phyloP scores from a whole-genome alignment of 2,888 invertebrate species.

The Cecidostiba fungosa region DNA sequence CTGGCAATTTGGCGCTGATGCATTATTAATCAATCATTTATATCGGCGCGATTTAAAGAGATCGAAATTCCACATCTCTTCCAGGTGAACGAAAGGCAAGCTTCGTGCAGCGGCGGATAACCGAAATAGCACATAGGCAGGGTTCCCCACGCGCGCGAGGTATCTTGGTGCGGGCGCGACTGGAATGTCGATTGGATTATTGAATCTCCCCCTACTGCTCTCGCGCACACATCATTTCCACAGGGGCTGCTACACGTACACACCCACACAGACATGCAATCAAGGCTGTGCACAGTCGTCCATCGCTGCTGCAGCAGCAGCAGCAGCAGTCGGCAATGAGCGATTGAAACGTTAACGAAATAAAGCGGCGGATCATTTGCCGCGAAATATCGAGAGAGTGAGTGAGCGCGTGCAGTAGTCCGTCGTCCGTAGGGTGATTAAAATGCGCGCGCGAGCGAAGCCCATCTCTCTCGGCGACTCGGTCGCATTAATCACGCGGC shows the following conservation, averaged over 20 bases:
- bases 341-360: slow-evolving; percentile 74
- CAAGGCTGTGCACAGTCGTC: background rate
- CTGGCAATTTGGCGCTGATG: no score
- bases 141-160: slow-evolving; percentile 9
- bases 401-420: slow-evolving; percentile 34
- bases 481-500: slow-evolving; percentile 72
- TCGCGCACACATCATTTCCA: background rate
- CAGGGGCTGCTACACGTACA: background rate
- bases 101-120: background rate
- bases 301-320: background rate
- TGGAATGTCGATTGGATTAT: slow-evolving; percentile 52
- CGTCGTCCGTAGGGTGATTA: slow-evolving; percentile 64
- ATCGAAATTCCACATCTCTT: background rate
- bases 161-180: slow-evolving; percentile 35
- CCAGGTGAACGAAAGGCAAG: background rate
- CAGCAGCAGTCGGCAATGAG: slow-evolving; percentile 64
- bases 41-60: background rate
- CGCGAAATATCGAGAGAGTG: slow-evolving; percentile 65
- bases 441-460: slow-evolving; percentile 60
- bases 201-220: background rate
- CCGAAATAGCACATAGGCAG: background rate
- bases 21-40: no score
- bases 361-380: slow-evolving; percentile 69
- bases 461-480: slow-evolving; percentile 52
- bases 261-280: background rate